These are phyloP conservation scores for Eurytoma adleriae DNA, from an alignment of 2,888 invertebrate genomes.

Conservation along the genomic window DNA sequence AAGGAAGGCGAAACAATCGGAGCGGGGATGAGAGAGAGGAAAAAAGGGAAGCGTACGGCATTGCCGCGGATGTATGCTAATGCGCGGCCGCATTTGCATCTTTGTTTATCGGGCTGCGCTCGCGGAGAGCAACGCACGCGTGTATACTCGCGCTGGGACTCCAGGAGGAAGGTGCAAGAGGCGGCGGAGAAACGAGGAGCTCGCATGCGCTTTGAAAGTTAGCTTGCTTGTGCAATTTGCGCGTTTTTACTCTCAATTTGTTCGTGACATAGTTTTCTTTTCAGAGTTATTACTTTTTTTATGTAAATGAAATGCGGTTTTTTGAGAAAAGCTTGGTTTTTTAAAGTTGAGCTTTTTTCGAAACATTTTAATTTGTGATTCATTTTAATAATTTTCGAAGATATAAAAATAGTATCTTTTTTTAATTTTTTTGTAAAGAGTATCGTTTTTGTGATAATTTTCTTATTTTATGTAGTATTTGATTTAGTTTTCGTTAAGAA, in stretches of 20 bases:
- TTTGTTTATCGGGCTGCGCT: constrained; percentile 7
- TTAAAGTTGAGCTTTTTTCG: not conserved
- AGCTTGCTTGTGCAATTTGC: not conserved
- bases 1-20: constrained; percentile 14
- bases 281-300: not conserved
- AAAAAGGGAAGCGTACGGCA: not conserved
- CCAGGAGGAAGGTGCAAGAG: not conserved
- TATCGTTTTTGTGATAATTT: too few species aligned
- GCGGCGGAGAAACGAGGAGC: not conserved
- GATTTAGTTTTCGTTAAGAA: too few species aligned
- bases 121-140: not conserved
- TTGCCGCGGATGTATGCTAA: not conserved
- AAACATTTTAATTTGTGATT: too few species aligned
- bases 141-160: not conserved
- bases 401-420: too few species aligned
- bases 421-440: too few species aligned
- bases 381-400: too few species aligned
- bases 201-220: not conserved
- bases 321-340: not conserved
- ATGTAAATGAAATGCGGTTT: too few species aligned
- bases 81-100: constrained; percentile 13
- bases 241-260: constrained; percentile 5
- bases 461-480: too few species aligned
- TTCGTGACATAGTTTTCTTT: constrained; percentile 39
- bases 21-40: not conserved